Evolutionary conservation across 2,888 invertebrate species (phyloP).

Genomic region (Rhogogaster chlorosoma): DNA sequence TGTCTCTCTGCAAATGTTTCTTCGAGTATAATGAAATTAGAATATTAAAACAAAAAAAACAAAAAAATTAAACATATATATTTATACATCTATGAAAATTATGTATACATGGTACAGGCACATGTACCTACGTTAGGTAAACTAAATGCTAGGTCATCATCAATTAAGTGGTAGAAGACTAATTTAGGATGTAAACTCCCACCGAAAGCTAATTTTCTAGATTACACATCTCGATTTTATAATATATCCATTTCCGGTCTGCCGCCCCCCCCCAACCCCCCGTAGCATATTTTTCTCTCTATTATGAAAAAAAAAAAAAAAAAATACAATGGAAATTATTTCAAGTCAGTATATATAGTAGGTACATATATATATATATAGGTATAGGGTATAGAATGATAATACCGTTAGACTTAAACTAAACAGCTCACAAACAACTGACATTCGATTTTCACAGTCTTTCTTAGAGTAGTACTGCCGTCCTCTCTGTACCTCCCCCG

Average conservation of each 20-base stretch:
- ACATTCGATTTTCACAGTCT: conserved; percentile 50
- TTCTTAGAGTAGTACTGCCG: conserved; percentile 40
- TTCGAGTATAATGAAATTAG: background rate
- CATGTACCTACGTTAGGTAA: background rate
- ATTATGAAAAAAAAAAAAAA: background rate
- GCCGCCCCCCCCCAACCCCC: conserved; percentile 52
- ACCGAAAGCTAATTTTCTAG: conserved; percentile 41
- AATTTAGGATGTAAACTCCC: conserved; percentile 45
- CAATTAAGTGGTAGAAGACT: conserved; percentile 44
- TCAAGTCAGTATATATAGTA: background rate
- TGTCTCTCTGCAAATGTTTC: background rate
- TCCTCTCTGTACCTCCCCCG: conserved; percentile 32
- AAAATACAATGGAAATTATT: conserved; percentile 44
- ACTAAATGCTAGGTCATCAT: conserved; percentile 28
- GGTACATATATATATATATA: background rate
- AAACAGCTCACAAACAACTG: conserved; percentile 46
- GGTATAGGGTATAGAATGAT: background rate
- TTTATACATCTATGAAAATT: background rate
- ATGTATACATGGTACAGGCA: background rate
- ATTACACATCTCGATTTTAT: conserved; percentile 39
- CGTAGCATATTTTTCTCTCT: conserved; percentile 15
- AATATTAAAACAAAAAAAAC: too few relatives aligned
- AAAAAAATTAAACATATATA: background rate
- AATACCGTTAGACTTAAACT: conserved; percentile 39
- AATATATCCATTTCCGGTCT: conserved; percentile 52